Percentiles rank a stretch among this genome's conserved stretches.
Conservation (phyloP, 1,140 invertebrate species). For the Vanessa atalanta region DNA sequence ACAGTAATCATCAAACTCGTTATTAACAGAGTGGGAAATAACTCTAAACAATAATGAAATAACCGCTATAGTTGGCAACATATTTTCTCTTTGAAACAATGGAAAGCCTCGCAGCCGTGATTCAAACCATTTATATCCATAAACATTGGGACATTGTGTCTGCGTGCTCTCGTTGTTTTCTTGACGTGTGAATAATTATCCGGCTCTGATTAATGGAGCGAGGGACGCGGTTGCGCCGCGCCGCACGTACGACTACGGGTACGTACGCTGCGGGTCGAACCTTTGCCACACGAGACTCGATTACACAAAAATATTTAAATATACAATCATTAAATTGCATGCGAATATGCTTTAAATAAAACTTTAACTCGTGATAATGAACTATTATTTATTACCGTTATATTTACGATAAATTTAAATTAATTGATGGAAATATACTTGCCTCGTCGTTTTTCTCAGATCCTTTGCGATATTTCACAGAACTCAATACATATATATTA, state of each 20-base stretch:
- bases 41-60: background rate
- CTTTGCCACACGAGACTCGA: background rate
- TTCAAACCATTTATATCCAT: slow-evolving; percentile 9
- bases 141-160: slow-evolving; percentile 7
- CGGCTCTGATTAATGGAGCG: slow-evolving; percentile 18
- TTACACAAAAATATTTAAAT: background rate
- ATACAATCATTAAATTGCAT: no score
- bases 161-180: slow-evolving; percentile 28
- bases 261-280: background rate
- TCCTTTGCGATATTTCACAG: no score
- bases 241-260: background rate
- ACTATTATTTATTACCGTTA: no score
- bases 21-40: background rate
- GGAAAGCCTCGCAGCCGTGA: background rate
- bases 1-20: background rate
- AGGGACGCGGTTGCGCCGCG: background rate
- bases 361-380: no score
- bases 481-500: no score
- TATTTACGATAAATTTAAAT: no score
- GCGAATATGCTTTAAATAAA: no score
- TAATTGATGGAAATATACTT: no score
- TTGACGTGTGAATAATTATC: slow-evolving; percentile 34
- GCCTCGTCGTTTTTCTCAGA: no score
- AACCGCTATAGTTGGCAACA: background rate
- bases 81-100: background rate